A percentile compares a stretch with the other conserved stretches of the same genome.
phyloP scores from a whole-genome alignment of 2,113 vertebrate species.

The Lophura nycthemera region DNA sequence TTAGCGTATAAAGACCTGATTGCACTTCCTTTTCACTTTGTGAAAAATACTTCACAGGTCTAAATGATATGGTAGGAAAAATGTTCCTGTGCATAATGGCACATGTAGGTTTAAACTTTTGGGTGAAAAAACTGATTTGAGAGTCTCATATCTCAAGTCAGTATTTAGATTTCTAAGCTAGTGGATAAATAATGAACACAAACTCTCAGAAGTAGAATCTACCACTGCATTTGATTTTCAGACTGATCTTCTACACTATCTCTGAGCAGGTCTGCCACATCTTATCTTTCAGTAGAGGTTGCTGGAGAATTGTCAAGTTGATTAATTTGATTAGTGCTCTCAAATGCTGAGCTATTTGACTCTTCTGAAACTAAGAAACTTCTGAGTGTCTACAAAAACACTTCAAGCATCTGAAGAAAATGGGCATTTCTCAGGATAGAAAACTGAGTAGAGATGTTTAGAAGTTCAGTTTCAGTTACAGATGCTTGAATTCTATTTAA shows the following conservation, averaged over 20 bases:
- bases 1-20: not conserved
- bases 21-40: not conserved
- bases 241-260: not conserved
- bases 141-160: not conserved
- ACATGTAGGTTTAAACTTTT: not conserved
- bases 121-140: not conserved
- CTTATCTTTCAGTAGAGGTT: not conserved
- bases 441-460: not conserved
- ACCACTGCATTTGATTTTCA: not conserved
- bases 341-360: not conserved
- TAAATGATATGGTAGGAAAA: not conserved
- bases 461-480: not conserved
- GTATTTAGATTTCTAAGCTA: not conserved
- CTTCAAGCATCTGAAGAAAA: not conserved
- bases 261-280: not conserved
- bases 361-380: not conserved
- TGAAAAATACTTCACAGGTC: not conserved
- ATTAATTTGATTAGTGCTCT: not conserved
- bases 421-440: not conserved
- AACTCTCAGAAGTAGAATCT: not conserved
- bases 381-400: not conserved
- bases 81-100: not conserved
- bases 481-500: not conserved
- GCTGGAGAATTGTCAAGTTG: not conserved
- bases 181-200: not conserved